A percentile compares a stretch with the other conserved stretches of the same genome.
Evolutionary conservation across 2,113 vertebrate genomes (phyloP).

Genomic region (Lycaon pictus): DNA sequence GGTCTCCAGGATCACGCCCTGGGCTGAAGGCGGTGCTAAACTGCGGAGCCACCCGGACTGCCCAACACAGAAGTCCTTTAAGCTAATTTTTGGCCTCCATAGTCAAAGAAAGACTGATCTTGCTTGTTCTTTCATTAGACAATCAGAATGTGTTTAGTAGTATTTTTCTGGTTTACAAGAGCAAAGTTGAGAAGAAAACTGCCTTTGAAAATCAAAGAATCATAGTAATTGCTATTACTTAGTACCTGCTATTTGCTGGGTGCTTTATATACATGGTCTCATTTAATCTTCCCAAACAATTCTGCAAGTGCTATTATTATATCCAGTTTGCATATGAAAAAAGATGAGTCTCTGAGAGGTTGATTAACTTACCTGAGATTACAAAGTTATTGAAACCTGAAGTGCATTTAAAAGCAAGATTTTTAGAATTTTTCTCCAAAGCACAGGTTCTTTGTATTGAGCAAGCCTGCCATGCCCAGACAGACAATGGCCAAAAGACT

Average conservation of each 20-base stretch:
- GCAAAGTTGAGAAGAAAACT: not conserved
- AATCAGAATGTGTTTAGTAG: not conserved
- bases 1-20: too few species aligned
- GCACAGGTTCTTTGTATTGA: not conserved
- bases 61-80: not conserved
- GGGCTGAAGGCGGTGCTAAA: too few species aligned
- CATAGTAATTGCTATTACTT: not conserved
- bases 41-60: too few species aligned
- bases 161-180: not conserved
- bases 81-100: not conserved
- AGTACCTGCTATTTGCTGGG: not conserved
- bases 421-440: conserved; percentile 23
- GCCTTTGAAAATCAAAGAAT: not conserved
- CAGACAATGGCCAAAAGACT: not conserved
- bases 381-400: not conserved
- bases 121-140: conserved; percentile 5
- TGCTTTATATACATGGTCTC: not conserved
- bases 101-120: not conserved
- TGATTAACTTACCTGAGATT: not conserved
- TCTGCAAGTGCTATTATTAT: not conserved
- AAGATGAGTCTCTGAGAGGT: not conserved
- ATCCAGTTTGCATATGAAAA: not conserved
- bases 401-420: not conserved
- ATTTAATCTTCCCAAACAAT: not conserved
- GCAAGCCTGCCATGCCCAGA: not conserved